Percentiles rank a stretch among this genome's conserved stretches.
Conservation (phyloP, 2,888 invertebrate species). For the Eurois occulta region DNA sequence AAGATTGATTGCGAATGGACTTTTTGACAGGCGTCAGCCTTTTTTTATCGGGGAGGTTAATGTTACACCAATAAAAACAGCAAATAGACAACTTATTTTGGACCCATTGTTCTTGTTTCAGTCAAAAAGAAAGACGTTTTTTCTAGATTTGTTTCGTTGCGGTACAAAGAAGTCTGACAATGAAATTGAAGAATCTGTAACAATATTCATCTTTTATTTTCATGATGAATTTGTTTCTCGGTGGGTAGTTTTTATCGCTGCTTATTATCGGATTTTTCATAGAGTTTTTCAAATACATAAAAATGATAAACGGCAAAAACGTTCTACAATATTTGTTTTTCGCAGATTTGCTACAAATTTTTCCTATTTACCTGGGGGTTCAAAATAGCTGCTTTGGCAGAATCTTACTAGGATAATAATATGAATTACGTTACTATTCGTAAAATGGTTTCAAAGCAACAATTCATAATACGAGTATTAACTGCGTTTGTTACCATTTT, state of each 20-base stretch:
- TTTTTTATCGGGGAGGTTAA: conserved; percentile 24
- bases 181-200: neutral
- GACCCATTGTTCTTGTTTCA: conserved; percentile 30
- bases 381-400: no score
- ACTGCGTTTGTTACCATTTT: no score
- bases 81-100: conserved; percentile 20
- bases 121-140: conserved; percentile 20
- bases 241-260: neutral
- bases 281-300: neutral
- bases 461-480: no score
- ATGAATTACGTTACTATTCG: no score
- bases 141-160: neutral
- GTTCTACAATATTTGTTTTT: neutral
- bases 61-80: conserved; percentile 27
- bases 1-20: conserved; percentile 48
- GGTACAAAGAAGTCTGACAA: neutral
- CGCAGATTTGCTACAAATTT: neutral
- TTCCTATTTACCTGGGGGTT: neutral
- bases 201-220: neutral
- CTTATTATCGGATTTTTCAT: neutral
- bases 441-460: no score
- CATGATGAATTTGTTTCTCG: neutral
- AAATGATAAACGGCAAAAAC: neutral
- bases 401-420: no score
- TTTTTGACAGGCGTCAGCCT: conserved; percentile 40